Base-by-base conservation (phyloP, 2,888 invertebrate species). In the Amphipyra berbera region DNA sequence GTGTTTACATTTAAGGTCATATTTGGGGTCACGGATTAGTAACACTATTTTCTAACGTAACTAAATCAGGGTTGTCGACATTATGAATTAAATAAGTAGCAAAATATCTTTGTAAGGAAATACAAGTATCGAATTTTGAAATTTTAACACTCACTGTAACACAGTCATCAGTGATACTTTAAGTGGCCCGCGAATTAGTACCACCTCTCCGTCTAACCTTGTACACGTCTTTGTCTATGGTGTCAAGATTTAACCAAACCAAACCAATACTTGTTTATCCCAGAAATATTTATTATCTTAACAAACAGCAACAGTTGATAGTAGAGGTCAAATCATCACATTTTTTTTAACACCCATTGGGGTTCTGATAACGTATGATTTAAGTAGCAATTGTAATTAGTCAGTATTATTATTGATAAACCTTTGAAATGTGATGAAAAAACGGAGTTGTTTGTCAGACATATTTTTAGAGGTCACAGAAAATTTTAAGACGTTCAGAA, bases 301-400 rank as follows among this genome's bases (percentile, higher is more conserved):
- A 33, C 33, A 13, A 15, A 58, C 37, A 55, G 42, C 48, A 63
- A 48, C 49, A 45, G 4, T 14, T 15, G 68, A 63, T 66, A 68
- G n/a, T 49, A 41, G 55, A 49, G 76, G 75, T 77, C 77, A 75
- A 53, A 15, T 46, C 49, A 15, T 50, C 73, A 65, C 49, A 60
- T 53, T 55, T 74, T 63, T 72, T 64, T 61, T 46, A 55, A 37
- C 66, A 45, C 56, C 71, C 72, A 54, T 68, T 79, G 72, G 70
- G 73, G 68, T 67, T 68, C 76, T n/a, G 79, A 73, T 80, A 73
- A 73, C 21, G 47, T 38, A 69, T 69, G 74, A 74, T 66, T 73
- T 70, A 66, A 70, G 54, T 49, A 45, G 44, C 56, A 9, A 46
- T 66, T 67, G 59, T 78, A 70, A 81, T 81, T 78, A 74, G 71